phyloP scores from a whole-genome alignment of 2,888 invertebrate genomes.

The Perizoma flavofasciatum region DNA sequence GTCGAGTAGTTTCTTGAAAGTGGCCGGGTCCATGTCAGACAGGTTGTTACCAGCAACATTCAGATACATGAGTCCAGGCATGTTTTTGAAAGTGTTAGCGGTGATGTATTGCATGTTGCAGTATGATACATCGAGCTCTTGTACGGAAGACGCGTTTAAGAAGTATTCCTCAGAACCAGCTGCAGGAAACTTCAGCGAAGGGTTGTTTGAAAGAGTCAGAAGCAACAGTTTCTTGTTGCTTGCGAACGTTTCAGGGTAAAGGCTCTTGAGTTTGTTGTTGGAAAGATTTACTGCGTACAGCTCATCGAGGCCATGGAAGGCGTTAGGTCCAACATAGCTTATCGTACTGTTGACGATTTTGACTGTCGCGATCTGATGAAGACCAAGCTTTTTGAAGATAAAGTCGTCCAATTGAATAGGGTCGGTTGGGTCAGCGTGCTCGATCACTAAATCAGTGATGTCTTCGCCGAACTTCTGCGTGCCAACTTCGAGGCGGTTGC shows the following conservation, averaged over 20 bases:
- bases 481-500: slow-evolving; percentile 86
- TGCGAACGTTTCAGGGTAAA: slow-evolving; percentile 88
- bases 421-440: slow-evolving; percentile 83
- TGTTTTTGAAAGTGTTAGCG: slow-evolving; percentile 85
- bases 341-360: slow-evolving; percentile 88
- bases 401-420: slow-evolving; percentile 85
- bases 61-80: slow-evolving; percentile 86
- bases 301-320: slow-evolving; percentile 87
- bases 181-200: slow-evolving; percentile 76
- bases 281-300: slow-evolving; percentile 88
- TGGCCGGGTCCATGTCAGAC: slow-evolving; percentile 82
- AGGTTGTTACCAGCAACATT: slow-evolving; percentile 88
- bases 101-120: slow-evolving; percentile 87
- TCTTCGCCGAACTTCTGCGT: slow-evolving; percentile 87
- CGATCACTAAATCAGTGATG: slow-evolving; percentile 87
- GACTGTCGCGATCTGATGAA: slow-evolving; percentile 86
- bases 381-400: slow-evolving; percentile 85
- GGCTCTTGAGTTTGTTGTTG: slow-evolving; percentile 85
- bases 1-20: slow-evolving; percentile 85
- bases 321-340: slow-evolving; percentile 85
- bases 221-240: slow-evolving; percentile 86
- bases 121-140: slow-evolving; percentile 88
- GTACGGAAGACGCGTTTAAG: slow-evolving; percentile 85
- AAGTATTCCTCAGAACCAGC: slow-evolving; percentile 75
- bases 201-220: slow-evolving; percentile 87